Evolutionary conservation across 2,113 vertebrate species (phyloP).

Genomic region (Balaenoptera acutorostrata): DNA sequence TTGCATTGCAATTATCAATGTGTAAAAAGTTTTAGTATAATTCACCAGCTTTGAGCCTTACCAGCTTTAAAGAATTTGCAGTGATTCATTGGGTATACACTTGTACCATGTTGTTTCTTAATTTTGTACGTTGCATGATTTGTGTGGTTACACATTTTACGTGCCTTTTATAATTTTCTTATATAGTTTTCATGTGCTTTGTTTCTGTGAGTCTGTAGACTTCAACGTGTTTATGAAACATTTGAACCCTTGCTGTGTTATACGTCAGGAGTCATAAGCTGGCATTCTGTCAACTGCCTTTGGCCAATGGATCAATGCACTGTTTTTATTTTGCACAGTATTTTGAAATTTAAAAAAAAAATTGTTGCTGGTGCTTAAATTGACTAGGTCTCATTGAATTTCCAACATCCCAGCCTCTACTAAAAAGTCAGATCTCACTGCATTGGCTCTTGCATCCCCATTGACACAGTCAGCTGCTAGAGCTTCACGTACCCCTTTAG

Average conservation of each 20-base stretch:
- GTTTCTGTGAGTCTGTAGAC: background rate
- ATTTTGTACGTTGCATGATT: background rate
- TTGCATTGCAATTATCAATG: background rate
- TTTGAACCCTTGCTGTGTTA: background rate
- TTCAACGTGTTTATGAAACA: background rate
- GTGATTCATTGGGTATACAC: background rate
- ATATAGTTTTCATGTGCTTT: background rate
- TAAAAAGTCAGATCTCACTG: background rate
- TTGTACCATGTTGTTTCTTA: background rate
- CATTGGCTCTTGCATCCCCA: rapidly evolving
- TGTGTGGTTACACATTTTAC: background rate
- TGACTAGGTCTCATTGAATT: background rate
- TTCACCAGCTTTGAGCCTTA: background rate
- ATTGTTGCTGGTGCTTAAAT: background rate
- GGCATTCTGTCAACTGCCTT: background rate
- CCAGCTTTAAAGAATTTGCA: background rate
- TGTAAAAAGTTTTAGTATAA: background rate
- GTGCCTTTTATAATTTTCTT: background rate
- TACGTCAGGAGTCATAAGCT: background rate
- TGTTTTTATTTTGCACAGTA: background rate
- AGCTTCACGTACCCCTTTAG: too few relatives aligned
- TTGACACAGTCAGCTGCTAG: background rate
- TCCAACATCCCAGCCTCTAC: background rate
- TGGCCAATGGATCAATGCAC: background rate
- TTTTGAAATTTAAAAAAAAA: background rate